Percentiles rank a stretch among this genome's conserved stretches.
Evolutionary conservation across 2,888 invertebrate genomes (phyloP).

Genomic region (Sarcophaga carnaria): DNA sequence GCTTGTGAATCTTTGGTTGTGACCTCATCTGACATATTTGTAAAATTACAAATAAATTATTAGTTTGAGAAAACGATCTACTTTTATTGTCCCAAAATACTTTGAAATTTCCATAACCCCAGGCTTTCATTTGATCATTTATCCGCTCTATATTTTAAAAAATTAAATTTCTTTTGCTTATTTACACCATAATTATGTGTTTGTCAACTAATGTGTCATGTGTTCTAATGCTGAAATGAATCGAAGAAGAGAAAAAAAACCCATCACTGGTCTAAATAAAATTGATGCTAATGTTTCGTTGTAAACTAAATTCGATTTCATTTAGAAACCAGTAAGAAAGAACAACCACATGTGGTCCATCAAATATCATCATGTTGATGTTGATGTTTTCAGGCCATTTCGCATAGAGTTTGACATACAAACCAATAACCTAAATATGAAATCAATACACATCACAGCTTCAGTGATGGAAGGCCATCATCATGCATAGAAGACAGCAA

Average conservation of each 20-base stretch:
- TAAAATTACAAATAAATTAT: no score
- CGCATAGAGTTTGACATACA: conserved; percentile 11
- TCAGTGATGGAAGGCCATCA: not conserved
- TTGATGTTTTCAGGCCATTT: conserved; percentile 28
- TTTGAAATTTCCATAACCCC: not conserved
- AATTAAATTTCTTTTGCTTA: not conserved
- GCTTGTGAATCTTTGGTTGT: no score
- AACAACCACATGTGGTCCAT: not conserved
- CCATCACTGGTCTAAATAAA: not conserved
- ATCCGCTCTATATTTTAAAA: not conserved
- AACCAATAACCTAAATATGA: conserved; percentile 40
- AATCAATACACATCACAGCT: not conserved
- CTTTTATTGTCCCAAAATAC: not conserved
- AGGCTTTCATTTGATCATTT: not conserved
- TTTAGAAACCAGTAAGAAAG: not conserved
- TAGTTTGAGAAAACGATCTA: no score
- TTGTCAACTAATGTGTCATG: not conserved
- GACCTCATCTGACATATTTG: no score
- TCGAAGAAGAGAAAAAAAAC: not conserved
- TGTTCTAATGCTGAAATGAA: not conserved
- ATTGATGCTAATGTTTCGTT: not conserved
- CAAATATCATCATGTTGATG: not conserved
- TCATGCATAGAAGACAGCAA: not conserved
- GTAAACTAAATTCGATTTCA: conserved; percentile 4
- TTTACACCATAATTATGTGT: not conserved